Evolutionary conservation across 2,888 invertebrate genomes (phyloP).

Genomic region (Periphyllus acericola): DNA sequence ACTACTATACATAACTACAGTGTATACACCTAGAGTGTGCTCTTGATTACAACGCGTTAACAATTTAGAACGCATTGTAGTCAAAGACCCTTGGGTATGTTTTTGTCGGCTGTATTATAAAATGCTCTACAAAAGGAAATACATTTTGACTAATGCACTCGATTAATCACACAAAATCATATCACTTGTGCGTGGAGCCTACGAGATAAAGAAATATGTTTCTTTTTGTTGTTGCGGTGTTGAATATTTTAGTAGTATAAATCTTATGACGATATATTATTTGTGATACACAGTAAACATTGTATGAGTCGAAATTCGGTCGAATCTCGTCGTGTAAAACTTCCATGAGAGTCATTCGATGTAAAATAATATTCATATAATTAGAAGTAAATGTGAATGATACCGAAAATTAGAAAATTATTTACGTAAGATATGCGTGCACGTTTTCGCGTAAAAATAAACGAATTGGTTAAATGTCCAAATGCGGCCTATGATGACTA

Average conservation of each 20-base stretch:
- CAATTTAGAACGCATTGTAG: conserved; percentile 48
- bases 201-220: not conserved
- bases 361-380: not conserved
- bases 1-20: too few species aligned
- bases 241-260: conserved; percentile 6
- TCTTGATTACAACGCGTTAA: conserved; percentile 35
- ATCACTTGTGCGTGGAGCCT: not conserved
- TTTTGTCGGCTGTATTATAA: conserved; percentile 29
- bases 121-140: conserved; percentile 42
- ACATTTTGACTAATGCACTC: conserved; percentile 43
- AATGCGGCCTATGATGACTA: not conserved
- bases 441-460: not conserved
- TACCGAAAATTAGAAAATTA: not conserved
- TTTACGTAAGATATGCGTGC: not conserved
- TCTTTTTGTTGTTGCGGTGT: not conserved
- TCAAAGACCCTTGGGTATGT: conserved; percentile 4
- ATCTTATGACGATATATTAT: not conserved
- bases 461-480: not conserved
- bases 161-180: conserved; percentile 38
- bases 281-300: not conserved
- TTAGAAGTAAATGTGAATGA: too few species aligned
- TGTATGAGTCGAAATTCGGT: not conserved
- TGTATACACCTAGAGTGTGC: not conserved
- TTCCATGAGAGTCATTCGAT: not conserved
- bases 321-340: not conserved